Base-by-base conservation (phyloP, 2,888 invertebrate species). In the Hypomecis punctinalis region DNA sequence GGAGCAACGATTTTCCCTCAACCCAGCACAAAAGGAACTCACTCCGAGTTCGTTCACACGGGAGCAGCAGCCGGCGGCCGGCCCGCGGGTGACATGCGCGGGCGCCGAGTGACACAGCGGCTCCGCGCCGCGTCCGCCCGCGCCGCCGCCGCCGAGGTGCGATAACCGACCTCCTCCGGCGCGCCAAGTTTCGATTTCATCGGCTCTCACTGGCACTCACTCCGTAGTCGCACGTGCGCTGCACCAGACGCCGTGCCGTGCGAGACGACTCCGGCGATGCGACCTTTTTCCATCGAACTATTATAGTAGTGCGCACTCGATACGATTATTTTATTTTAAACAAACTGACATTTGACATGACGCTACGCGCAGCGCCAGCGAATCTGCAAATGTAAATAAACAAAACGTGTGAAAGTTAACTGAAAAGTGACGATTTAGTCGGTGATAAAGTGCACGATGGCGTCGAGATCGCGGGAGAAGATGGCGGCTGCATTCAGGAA, bases 381-480 rank as follows among this genome's bases (percentile, higher is more conserved):
- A 79, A 51, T 72, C 75, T 73, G 78, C 71, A 71, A 75, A 77
- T 77, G 79, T 81, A 79, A 79, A 81, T 73, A 73, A 77, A 76
- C 71, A 78, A 70, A 76, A 67, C 70, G 71, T 77, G 81, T 81
- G 77, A 78, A 79, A 79, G 71, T 79, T 72, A 70, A 76, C 72
- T 77, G 67, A 71, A 77, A 77, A 76, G 81, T 67, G 76, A 71
- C 67, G 69, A 74, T 79, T 69, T 76, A 77, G 82, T 82, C 83
- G 78, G 70, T 74, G 71, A 77, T 74, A 77, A 74, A 81, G 86
- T 86, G 84, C 76, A 92, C 87, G 78, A 96, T 96, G 96, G 95
- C 96, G 79, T 96, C 96, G 73, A 94, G 96, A 73, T 96, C 97
- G 40, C 96, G 96, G 87, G 97, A 97, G 82, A 97, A 96, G 93